phyloP scores from a whole-genome alignment of 2,113 vertebrate genomes.

The Dipodomys ordii region DNA sequence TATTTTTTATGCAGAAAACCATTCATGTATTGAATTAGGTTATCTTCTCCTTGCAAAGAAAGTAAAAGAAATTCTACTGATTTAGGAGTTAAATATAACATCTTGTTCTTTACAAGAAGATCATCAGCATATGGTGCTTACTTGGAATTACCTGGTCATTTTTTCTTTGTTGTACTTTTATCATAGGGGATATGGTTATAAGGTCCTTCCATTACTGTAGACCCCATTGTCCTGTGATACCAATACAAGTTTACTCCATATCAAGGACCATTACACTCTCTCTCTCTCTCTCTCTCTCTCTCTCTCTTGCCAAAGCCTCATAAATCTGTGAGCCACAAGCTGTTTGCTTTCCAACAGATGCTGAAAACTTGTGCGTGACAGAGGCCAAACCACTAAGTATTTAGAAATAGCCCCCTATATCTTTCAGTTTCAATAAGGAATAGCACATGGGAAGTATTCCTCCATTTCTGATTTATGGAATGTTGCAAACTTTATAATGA shows the following conservation, averaged over 20 bases:
- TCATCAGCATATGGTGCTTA: background rate
- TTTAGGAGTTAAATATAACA: background rate
- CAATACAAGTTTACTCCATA: background rate
- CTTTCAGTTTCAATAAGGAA: background rate
- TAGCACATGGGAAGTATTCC: background rate
- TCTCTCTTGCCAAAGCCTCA: background rate
- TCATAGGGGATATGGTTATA: background rate
- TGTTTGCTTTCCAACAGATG: conserved; percentile 29
- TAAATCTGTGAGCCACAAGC: background rate
- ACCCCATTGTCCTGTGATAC: background rate
- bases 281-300: background rate
- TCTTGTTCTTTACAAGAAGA: background rate
- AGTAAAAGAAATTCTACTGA: background rate
- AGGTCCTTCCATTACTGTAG: background rate
- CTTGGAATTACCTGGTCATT: background rate
- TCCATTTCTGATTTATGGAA: conserved; percentile 6
- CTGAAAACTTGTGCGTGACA: background rate
- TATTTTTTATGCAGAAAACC: background rate
- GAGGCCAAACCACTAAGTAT: background rate
- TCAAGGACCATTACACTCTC: background rate
- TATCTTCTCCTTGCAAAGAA: rapidly evolving
- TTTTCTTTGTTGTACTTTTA: background rate
- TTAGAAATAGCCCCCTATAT: conserved; percentile 27
- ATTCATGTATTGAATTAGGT: background rate
- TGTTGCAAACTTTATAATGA: background rate